These are phyloP conservation scores for Pachycephus smyrnensis DNA, from an alignment of 2,888 invertebrate genomes.

Conservation along the genomic window DNA sequence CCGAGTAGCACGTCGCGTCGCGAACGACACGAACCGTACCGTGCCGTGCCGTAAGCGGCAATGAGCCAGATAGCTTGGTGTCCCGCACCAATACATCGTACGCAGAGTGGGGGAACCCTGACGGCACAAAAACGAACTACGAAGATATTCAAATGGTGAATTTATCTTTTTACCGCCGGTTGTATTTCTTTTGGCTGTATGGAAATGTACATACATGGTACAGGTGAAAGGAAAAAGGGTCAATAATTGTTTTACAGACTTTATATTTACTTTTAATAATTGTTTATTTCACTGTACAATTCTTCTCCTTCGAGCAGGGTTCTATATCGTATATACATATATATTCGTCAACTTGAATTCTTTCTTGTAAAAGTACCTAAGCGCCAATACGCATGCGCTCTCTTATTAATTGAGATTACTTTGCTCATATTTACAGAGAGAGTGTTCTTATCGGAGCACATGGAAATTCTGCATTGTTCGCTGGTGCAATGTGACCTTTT, in stretches of 20 bases:
- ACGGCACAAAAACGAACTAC: background rate
- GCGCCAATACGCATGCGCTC: background rate
- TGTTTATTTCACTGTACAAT: slow-evolving; percentile 55
- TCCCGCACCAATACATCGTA: background rate
- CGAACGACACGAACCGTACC: background rate
- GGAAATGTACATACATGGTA: background rate
- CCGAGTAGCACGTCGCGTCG: background rate
- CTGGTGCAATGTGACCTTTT: background rate
- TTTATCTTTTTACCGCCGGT: background rate
- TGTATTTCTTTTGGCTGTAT: background rate
- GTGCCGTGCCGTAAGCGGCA: background rate
- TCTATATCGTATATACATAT: slow-evolving; percentile 42
- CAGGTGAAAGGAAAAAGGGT: no score
- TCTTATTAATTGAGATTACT: background rate
- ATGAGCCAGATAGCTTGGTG: background rate
- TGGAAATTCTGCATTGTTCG: background rate
- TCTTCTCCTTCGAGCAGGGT: background rate
- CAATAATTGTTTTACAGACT: background rate
- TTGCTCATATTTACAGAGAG: background rate
- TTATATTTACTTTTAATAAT: slow-evolving; percentile 34
- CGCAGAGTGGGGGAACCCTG: background rate
- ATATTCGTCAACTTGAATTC: slow-evolving; percentile 35
- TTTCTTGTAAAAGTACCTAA: slow-evolving; percentile 46
- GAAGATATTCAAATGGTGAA: background rate
- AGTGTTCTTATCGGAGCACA: background rate